These are phyloP conservation scores for Pelobates cultripes DNA, from an alignment of 2,797 vertebrate species.

Conservation along the genomic window DNA sequence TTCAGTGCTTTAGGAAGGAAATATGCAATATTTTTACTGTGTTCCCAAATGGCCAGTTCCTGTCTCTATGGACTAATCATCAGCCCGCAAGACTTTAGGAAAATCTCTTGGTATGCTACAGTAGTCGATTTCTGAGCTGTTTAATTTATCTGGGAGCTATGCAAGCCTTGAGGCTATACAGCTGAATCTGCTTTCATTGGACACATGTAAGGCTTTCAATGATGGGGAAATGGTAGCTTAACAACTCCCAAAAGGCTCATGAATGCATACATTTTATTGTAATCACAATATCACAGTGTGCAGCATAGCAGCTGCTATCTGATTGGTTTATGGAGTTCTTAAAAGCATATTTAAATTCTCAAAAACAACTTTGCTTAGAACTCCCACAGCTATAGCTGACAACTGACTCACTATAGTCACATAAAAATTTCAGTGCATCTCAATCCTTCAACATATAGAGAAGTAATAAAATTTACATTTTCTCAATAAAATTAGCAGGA, in stretches of 20 bases:
- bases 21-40: slow-evolving; percentile 20
- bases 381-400: background rate
- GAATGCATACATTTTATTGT: slow-evolving; percentile 20
- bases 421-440: slow-evolving; percentile 5
- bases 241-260: slow-evolving; percentile 18
- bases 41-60: slow-evolving; percentile 34
- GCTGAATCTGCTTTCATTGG: slow-evolving; percentile 43
- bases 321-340: slow-evolving; percentile 32
- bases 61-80: slow-evolving; percentile 48
- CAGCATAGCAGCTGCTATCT: slow-evolving; percentile 13
- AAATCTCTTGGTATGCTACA: slow-evolving; percentile 26
- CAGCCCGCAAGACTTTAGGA: slow-evolving; percentile 32
- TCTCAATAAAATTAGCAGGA: too few relatives aligned
- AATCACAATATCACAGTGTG: slow-evolving; percentile 27
- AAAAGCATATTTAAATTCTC: slow-evolving; percentile 32
- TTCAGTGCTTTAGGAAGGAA: background rate
- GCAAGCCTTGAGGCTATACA: slow-evolving; percentile 33
- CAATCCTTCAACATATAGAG: background rate
- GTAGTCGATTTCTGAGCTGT: slow-evolving; percentile 16
- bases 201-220: slow-evolving; percentile 35
- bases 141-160: slow-evolving; percentile 46
- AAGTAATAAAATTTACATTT: background rate
- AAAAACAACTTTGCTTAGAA: background rate
- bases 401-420: background rate
- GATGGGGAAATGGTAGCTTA: slow-evolving; percentile 25